Percentiles rank a stretch among this genome's conserved stretches.
Conservation (phyloP, 2,797 vertebrate genomes). For the Petrocephalus sullivani region DNA sequence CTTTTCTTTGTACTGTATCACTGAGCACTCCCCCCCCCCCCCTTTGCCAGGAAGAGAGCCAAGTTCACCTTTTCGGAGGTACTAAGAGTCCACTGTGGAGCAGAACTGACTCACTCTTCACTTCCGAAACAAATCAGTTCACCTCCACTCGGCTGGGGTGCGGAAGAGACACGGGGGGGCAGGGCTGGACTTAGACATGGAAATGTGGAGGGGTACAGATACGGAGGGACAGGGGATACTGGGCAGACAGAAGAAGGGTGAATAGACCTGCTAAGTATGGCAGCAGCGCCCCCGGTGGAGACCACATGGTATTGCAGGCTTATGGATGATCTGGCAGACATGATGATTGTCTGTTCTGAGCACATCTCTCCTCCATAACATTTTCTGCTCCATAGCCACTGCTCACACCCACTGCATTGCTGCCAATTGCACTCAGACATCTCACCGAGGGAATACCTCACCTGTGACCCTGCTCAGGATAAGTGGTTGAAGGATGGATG, state of each 20-base stretch:
- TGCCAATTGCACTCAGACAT: too few relatives aligned
- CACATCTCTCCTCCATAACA: too few relatives aligned
- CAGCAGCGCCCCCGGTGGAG: slow-evolving; percentile 25
- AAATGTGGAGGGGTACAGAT: neutral
- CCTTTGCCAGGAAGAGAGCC: neutral
- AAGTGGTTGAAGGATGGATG: too few relatives aligned
- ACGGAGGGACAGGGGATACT: too few relatives aligned
- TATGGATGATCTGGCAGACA: slow-evolving; percentile 74
- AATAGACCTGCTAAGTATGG: too few relatives aligned
- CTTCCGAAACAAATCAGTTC: neutral
- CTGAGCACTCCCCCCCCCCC: neutral
- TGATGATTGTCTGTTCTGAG: too few relatives aligned
- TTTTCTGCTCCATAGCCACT: too few relatives aligned
- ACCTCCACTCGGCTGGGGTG: neutral
- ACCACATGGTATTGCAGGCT: slow-evolving; percentile 59
- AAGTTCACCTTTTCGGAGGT: too few relatives aligned
- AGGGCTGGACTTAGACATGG: neutral
- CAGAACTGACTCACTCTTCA: neutral
- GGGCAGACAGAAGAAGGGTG: too few relatives aligned
- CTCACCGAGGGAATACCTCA: too few relatives aligned
- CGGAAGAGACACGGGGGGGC: neutral
- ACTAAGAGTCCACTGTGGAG: neutral
- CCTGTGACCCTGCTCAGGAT: too few relatives aligned
- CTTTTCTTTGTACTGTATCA: neutral
- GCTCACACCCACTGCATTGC: too few relatives aligned